Evolutionary conservation across 1,140 invertebrate genomes (phyloP), one percentile per base, ranked within the genome.

Genomic region (Drosophila sp.): DNA sequence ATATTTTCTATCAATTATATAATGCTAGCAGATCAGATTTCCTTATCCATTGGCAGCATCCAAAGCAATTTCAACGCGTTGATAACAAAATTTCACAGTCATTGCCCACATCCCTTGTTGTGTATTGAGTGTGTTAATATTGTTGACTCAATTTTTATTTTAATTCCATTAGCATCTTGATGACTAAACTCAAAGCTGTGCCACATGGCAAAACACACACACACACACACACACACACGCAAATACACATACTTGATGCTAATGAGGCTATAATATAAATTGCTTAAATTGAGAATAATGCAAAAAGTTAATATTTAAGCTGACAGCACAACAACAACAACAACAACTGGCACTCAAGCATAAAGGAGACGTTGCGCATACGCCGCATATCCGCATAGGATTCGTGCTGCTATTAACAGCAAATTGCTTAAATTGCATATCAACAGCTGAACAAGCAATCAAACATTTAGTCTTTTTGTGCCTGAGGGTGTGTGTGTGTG

Each of bases 261-360:
- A 87, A 86, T 86, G 78, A 87, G 82, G 66, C 82, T 71, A 82
- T 86, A 87, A 87, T 86, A 82, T 67, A 86, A 87, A 87, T 86
- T 82, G 78, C 81, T 86, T 78, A 72, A 86, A 87, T 87, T 87
- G 75, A 81, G 54, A 76, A 87, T 86, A 81, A 87, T 86, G 81
- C 81, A 82, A 70, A 71, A 72, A 76, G 62, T 66, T 66, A 59
- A 59, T 58, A 81, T 74, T 80, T 78, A 71, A 82, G 65, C 56
- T 56, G 48, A 13, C 59, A 40, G 21, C 58, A 48, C n/a, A 34
- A 34, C 46, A 51, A 62, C 34, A 56, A 56, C 6, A 40, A 53
- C n/a, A 14, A 48, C 21, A 21, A 36, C 13, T 36, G 36, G 18
- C 16, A 25, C 11, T 25, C 11, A 40, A n/a, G 58, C 57, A 21